Evolutionary conservation across 2,888 invertebrate species (phyloP), one percentile per base, ranked within the genome.

Genomic region (Hymenopus coronatus): DNA sequence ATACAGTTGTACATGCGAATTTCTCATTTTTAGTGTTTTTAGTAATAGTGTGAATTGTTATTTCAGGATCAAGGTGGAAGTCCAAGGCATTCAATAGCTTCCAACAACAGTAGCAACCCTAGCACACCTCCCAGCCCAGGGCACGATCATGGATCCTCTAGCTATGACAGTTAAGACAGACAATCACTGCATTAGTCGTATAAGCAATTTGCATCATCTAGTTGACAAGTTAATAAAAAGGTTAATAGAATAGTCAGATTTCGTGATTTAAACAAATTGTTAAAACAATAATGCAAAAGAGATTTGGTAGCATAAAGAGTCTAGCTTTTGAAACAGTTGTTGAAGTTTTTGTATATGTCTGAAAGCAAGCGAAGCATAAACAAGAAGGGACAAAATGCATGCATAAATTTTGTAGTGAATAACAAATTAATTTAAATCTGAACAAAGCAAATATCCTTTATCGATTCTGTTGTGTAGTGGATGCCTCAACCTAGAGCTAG

Each of bases 21-120:
- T 40, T 40, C 40, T 12, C 40, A 9, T 40, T 40, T 40, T 12
- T 40, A 33, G 33, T 33, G 33, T 33, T 14, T 54, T 14, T 54
- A 70, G 54, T 70, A 70, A 70, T 70, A 70, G 54, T 70, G 54
- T 20, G 6, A 70, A 70, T 70, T 70, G 20, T 70, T 87, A 28
- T 89, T 89, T 8, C 89, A 90, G 90, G 90, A 90, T 28, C 90
- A 89, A 33, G 89, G 89, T 91, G 94, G 94, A 89, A 96, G 96
- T 92, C 96, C 96, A 84, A 94, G 96, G 89, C 96, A 96, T 92
- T 96, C 96, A 89, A 95, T 96, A 92, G 96, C 96, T 90, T 96
- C 96, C 90, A 96, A 96, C 93, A 96, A 96, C 93, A 96, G 96
- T 94, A 96, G 96, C 91, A 96, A 96, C 93, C 94, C 96, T 91